These are phyloP conservation scores for Lota lota DNA, from an alignment of 2,113 vertebrate species.

Conservation along the genomic window DNA sequence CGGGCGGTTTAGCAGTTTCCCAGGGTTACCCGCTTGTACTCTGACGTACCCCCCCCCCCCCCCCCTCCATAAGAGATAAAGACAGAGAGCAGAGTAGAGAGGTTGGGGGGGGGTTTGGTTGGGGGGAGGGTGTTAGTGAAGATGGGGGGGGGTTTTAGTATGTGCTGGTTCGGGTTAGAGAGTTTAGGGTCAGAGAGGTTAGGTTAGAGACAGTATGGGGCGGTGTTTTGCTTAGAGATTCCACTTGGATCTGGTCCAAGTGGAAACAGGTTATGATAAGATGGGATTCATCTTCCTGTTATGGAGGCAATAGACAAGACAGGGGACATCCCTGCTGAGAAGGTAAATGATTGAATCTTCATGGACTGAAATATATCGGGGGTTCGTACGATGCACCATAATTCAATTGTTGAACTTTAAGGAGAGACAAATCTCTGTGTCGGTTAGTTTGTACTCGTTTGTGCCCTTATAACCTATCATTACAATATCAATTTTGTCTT, in stretches of 20 bases:
- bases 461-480: slow-evolving; percentile 39
- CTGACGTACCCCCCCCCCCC: too few species aligned
- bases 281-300: not conserved
- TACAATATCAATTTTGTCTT: slow-evolving; percentile 53
- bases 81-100: slow-evolving; percentile 8
- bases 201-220: too few species aligned
- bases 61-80: not conserved
- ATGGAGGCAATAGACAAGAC: not conserved
- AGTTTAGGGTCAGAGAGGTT: too few species aligned
- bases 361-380: too few species aligned
- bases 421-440: slow-evolving; percentile 9
- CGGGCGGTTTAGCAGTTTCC: not conserved
- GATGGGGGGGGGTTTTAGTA: too few species aligned
- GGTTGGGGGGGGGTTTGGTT: slow-evolving; percentile 1
- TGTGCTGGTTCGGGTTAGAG: too few species aligned
- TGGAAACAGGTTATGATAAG: slow-evolving; percentile 1
- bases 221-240: too few species aligned
- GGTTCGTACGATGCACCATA: too few species aligned
- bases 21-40: not conserved
- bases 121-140: too few species aligned
- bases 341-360: slow-evolving; percentile 3
- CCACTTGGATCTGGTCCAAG: slow-evolving; percentile 5
- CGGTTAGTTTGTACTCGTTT: not conserved
- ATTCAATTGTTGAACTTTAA: too few species aligned
- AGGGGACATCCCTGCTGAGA: not conserved